phyloP scores from a whole-genome alignment of 2,113 vertebrate species.

The Paramormyrops kingsleyae region DNA sequence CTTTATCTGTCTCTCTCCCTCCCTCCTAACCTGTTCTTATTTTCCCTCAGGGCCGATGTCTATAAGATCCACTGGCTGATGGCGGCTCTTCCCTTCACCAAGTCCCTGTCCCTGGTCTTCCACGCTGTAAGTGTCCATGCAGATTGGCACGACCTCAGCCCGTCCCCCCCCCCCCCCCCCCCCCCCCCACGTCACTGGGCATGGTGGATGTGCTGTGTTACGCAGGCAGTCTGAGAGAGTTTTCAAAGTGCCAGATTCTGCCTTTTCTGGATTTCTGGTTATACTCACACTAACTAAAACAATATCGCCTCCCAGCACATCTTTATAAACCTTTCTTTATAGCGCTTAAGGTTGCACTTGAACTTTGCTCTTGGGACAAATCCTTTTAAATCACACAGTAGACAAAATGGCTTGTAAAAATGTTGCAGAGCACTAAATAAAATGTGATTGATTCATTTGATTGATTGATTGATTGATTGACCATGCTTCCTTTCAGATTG shows the following conservation, averaged over 20 bases:
- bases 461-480: not conserved
- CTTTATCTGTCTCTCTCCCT: not conserved
- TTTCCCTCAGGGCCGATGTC: slow-evolving; percentile 61
- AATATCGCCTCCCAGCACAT: not conserved
- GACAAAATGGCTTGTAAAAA: not conserved
- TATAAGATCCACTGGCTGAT: slow-evolving; percentile 88
- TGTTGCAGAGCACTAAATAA: not conserved
- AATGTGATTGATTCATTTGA: not conserved
- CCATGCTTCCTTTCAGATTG: slow-evolving; percentile 61
- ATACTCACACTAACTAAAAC: too few relatives aligned
- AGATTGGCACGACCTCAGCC: not conserved
- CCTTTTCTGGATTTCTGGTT: not conserved
- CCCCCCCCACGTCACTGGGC: not conserved
- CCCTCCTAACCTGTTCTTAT: not conserved
- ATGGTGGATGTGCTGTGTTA: not conserved
- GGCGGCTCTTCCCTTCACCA: slow-evolving; percentile 82
- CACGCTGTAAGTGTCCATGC: slow-evolving; percentile 67
- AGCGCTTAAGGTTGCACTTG: not conserved
- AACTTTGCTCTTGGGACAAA: not conserved
- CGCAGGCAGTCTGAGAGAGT: not conserved
- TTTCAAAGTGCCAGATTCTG: not conserved
- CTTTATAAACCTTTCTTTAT: not conserved
- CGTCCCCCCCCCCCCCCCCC: too few relatives aligned
- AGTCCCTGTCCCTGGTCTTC: slow-evolving; percentile 76
- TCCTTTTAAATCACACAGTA: not conserved